phyloP scores from a whole-genome alignment of 1,140 invertebrate species.

The Schlechtendalia chinensis region DNA sequence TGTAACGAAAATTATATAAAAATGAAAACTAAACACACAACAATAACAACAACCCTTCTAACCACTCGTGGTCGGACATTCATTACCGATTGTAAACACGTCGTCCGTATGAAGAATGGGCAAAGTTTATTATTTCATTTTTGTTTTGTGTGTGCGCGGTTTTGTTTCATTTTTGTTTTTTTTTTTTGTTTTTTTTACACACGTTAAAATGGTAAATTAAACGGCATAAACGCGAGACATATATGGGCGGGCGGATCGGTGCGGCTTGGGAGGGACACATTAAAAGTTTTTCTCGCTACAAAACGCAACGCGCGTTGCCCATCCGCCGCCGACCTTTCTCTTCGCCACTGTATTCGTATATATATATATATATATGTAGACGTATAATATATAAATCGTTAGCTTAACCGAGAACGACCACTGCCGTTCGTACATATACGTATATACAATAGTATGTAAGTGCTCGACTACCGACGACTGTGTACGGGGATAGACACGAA shows the following conservation, averaged over 20 bases:
- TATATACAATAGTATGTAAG: too few relatives aligned
- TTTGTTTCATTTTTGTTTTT: neutral
- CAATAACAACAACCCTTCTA: neutral
- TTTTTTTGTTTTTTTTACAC: neutral
- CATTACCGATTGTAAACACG: conserved; percentile 33
- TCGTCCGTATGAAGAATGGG: neutral
- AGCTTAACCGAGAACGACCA: neutral
- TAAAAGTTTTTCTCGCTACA: conserved; percentile 12
- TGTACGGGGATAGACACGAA: too few relatives aligned
- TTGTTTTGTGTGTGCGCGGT: too few relatives aligned
- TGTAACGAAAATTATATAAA: neutral
- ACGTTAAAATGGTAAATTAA: conserved; percentile 15
- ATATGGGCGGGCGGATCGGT: neutral
- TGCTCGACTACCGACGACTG: too few relatives aligned
- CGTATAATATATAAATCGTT: neutral
- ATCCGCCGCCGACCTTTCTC: neutral
- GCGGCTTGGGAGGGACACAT: too few relatives aligned
- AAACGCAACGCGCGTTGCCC: neutral
- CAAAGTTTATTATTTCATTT: conserved; percentile 32
- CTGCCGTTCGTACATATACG: too few relatives aligned
- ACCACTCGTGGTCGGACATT: conserved; percentile 7
- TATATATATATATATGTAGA: neutral
- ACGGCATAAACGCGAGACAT: neutral
- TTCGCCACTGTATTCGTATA: neutral
- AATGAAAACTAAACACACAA: neutral